These are phyloP conservation scores for Artemia sp. DNA, from an alignment of 2,888 invertebrate species.

Conservation along the genomic window DNA sequence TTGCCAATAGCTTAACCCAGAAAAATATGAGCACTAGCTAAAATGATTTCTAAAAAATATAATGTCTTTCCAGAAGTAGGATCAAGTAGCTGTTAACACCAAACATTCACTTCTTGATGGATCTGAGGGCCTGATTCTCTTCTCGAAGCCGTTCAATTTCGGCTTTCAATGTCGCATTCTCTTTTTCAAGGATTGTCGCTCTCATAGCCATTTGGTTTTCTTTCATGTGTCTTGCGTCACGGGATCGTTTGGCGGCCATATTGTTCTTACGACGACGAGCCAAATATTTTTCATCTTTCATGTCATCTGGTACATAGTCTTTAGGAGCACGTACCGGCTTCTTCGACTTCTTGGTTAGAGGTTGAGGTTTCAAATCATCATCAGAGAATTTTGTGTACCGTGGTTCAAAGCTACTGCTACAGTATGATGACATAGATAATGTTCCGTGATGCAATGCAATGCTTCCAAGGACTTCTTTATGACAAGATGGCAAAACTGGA, in stretches of 20 bases:
- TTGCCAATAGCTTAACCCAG: no score
- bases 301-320: slow-evolving; percentile 80
- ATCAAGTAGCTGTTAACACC: no score
- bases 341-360: slow-evolving; percentile 94
- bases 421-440: slow-evolving; percentile 26
- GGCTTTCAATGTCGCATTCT: slow-evolving; percentile 76
- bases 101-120: neutral
- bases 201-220: slow-evolving; percentile 94
- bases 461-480: no score
- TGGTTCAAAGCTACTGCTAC: slow-evolving; percentile 62
- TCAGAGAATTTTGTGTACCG: slow-evolving; percentile 81
- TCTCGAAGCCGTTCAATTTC: slow-evolving; percentile 78
- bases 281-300: slow-evolving; percentile 97
- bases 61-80: no score
- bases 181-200: slow-evolving; percentile 86
- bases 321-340: slow-evolving; percentile 57
- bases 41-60: no score
- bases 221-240: slow-evolving; percentile 89
- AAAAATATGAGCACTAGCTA: no score
- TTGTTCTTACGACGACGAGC: slow-evolving; percentile 93
- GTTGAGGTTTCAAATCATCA: slow-evolving; percentile 92
- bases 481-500: no score
- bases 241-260: slow-evolving; percentile 85
- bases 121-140: slow-evolving; percentile 60
- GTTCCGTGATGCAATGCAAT: no score